Base-by-base conservation (phyloP, 2,113 vertebrate species). In the Stigmatopora nigra region DNA sequence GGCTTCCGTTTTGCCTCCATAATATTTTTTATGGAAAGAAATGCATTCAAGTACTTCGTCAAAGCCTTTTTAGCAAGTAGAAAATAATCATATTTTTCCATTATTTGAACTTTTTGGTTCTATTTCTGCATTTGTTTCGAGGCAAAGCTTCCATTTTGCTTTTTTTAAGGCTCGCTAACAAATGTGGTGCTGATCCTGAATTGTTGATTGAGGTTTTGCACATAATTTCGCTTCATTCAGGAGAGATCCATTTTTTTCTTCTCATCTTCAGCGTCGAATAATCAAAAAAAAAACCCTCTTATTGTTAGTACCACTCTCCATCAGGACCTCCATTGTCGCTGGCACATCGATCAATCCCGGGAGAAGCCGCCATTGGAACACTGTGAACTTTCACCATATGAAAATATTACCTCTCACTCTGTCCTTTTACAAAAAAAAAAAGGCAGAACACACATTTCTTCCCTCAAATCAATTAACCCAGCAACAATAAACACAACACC, bases 391-490 rank as follows among this genome's bases (percentile, higher is more conserved):
- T 6, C 5, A 15, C 53, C 25, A 1, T n/a, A 15, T 44, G 31
- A 51, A 63, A 38, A 7, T 8, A 41, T 10, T 41, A 41, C 8
- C 1, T 44, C 48, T 64, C 35, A 2, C 7, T 53, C 78, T 0
- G 22, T 22, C 11, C 7, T 15, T 56, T 31, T 15, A 1, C 53
- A 55, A 15, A 48, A 14, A 15, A 47, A 25, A 44, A 15, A 1
- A 38, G 6, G 16, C 56, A 65, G 6, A 3, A 3, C 31, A 5
- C 64, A 52, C 57, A 16, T 61, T 58, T 52, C 66, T 49, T 46
- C 56, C 45, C 55, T 55, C 68, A 71, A 80, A 84, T 79, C 49
- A 47, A 69, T 82, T 73, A 72, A 51, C 68, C 53, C 25, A 17
- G 57, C 56, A 69, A 74, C 72, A 78, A 70, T 20, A 19, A 69